Evolutionary conservation across 2,888 invertebrate genomes (phyloP).

Genomic region (Perdita meconis): DNA sequence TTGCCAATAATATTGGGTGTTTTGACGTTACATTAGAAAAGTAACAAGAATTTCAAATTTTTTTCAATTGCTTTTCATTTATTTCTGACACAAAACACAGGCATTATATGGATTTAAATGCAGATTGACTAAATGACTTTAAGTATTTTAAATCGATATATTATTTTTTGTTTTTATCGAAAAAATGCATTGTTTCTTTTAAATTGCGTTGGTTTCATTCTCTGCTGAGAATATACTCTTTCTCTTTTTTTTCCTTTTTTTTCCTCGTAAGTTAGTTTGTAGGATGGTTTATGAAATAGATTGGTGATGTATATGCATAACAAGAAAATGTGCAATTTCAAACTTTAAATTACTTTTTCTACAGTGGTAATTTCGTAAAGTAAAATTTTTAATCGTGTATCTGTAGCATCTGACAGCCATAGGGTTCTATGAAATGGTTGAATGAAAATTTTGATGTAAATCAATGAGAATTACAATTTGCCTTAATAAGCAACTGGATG

Average conservation of each 20-base stretch:
- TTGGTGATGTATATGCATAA: constrained; percentile 41
- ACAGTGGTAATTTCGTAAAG: constrained; percentile 64
- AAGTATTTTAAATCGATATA: constrained; percentile 48
- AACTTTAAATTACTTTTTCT: constrained; percentile 67
- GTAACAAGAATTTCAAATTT: constrained; percentile 36
- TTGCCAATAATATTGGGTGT: background rate
- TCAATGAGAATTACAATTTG: constrained; percentile 23
- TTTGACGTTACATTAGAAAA: constrained; percentile 23
- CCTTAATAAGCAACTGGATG: constrained; percentile 27
- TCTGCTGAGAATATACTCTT: constrained; percentile 21
- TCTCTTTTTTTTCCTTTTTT: constrained; percentile 6
- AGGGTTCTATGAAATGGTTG: constrained; percentile 21
- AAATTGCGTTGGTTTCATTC: constrained; percentile 37
- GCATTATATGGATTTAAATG: constrained; percentile 37
- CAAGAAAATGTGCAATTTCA: constrained; percentile 70
- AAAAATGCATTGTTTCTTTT: constrained; percentile 15
- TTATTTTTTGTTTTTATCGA: constrained; percentile 38
- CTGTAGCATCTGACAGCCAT: constrained; percentile 64
- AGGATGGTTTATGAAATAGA: constrained; percentile 27
- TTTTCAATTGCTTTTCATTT: constrained; percentile 4
- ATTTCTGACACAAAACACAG: constrained; percentile 26
- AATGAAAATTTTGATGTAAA: constrained; percentile 33
- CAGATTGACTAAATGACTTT: constrained; percentile 51
- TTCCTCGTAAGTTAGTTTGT: constrained; percentile 45
- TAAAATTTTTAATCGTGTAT: constrained; percentile 67